Evolutionary conservation across 2,113 vertebrate species (phyloP), one percentile per base, ranked within the genome.

Genomic region (Eolophus roseicapilla): DNA sequence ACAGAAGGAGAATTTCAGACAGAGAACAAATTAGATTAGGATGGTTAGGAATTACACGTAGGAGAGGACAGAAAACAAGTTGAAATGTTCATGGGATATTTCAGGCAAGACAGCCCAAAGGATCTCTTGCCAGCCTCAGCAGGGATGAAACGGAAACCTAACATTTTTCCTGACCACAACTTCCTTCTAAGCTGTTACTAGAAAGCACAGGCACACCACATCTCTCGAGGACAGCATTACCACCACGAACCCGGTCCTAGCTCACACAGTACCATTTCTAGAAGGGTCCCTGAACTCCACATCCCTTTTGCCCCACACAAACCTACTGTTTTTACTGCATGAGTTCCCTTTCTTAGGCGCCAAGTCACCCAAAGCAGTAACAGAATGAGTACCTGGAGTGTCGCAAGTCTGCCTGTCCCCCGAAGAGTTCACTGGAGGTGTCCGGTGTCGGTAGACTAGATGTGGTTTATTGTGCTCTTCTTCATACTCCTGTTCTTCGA

Each of bases 391-490:
- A 99, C 99, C 99, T 99, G 99, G 97, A 97, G 98, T 99, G 96
- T 98, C 98, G 88, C 99, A 99, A 15, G 97, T 95, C 46, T 97
- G 97, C 65, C 86, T 82, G 70, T 98, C 98, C 80, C 77, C 93
- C 35, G 98, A 94, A 41, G 96, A 63, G 53, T 97, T 97, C 92
- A 97, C 97, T 77, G 96, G 98, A 64, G 98, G 95, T 33, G 93
- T 92, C 65, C 97, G 98, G 82, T 98, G 99, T 96, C 98, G 98
- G 95, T 99, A 99, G 82, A 99, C 98, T 46, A 99, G 95, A 89
- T 99, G 99, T 92, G 99, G 99, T 97, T 99, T 99, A 95, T 98
- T 99, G 96, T 99, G 98, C 91, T 99, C 99, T 97, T 99, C 99
- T 98, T 99, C 98, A 90, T 98, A 98, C 80, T 98, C 97, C 94